phyloP scores from a whole-genome alignment of 2,113 vertebrate species.

The Picathartes gymnocephalus region DNA sequence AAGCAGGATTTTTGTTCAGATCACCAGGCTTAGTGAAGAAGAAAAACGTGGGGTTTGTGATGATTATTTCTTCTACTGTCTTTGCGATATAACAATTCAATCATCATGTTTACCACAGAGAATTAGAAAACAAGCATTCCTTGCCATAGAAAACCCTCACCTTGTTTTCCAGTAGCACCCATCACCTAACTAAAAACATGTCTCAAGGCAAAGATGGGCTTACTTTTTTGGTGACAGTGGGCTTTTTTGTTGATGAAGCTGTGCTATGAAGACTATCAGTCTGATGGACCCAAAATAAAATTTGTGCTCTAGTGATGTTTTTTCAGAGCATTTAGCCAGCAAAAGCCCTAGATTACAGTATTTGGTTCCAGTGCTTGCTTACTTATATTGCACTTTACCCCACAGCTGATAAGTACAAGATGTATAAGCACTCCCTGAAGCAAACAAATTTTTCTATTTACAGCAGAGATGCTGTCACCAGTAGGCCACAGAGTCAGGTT shows the following conservation, averaged over 20 bases:
- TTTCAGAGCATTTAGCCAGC: background rate
- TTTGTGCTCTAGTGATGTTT: background rate
- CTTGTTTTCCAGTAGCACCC: background rate
- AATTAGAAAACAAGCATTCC: background rate
- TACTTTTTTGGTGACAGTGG: background rate
- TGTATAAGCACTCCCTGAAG: background rate
- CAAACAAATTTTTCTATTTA: background rate
- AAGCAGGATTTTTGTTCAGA: background rate
- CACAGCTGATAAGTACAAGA: background rate
- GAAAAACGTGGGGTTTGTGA: accelerated
- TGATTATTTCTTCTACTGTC: background rate
- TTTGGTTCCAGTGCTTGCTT: accelerated
- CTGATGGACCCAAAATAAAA: background rate
- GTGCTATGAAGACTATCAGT: background rate
- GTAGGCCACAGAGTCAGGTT: background rate
- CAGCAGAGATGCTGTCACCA: background rate
- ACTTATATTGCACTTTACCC: background rate
- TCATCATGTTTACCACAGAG: background rate
- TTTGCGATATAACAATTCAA: background rate
- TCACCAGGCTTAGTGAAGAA: background rate
- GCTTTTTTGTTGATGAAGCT: background rate
- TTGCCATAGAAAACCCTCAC: background rate
- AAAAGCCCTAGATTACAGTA: background rate
- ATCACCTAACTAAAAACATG: background rate
- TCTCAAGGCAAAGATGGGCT: background rate